Conservation (phyloP, 2,888 invertebrate species). For the Cremastinae sp. region DNA sequence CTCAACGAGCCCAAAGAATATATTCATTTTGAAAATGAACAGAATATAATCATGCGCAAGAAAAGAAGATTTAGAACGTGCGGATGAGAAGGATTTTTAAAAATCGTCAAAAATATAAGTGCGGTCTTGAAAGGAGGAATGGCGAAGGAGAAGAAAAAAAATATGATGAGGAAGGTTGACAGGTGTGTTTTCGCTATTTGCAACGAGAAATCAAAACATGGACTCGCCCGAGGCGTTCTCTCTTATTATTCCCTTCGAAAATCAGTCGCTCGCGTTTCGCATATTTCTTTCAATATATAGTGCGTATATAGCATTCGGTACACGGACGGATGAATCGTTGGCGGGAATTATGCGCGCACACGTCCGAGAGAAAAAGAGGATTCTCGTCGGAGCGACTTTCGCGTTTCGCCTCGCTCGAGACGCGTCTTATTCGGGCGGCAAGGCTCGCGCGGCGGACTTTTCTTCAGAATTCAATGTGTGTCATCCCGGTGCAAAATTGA, state of each 20-base stretch:
- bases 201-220: constrained; percentile 68
- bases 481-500: constrained; percentile 17
- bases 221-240: constrained; percentile 44
- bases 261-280: constrained; percentile 7
- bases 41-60: no score
- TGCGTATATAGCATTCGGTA: constrained; percentile 1
- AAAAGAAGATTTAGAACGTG: no score
- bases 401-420: constrained; percentile 39
- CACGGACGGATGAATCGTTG: no score
- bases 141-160: constrained; percentile 31
- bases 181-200: constrained; percentile 68
- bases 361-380: constrained; percentile 1
- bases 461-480: constrained; percentile 14
- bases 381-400: constrained; percentile 53
- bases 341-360: constrained; percentile 13
- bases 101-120: background rate
- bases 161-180: constrained; percentile 59
- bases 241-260: constrained; percentile 26
- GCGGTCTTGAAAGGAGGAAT: no score
- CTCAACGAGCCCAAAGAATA: no score
- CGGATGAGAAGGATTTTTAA: no score
- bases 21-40: no score
- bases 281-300: constrained; percentile 38
- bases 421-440: background rate
- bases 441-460: constrained; percentile 4